These are phyloP conservation scores for Drosophila truncata DNA, from an alignment of 1,140 invertebrate genomes.

Conservation along the genomic window DNA sequence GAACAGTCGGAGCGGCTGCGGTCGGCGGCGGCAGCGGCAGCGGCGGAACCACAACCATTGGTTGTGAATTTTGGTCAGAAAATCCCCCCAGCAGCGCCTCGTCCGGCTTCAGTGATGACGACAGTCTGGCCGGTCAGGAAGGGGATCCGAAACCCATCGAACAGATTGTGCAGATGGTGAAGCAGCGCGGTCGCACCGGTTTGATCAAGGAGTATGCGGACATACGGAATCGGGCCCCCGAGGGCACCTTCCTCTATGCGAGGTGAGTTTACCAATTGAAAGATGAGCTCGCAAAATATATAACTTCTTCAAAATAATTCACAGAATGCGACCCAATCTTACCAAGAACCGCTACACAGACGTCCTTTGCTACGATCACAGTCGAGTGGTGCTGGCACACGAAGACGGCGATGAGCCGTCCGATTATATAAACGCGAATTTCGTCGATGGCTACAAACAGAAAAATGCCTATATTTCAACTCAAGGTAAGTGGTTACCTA, in stretches of 20 bases:
- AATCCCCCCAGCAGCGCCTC: constrained; percentile 92
- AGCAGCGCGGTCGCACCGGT: constrained; percentile 90
- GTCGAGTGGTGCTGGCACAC: constrained; percentile 93
- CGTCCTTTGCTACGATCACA: constrained; percentile 98
- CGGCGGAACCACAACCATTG: constrained; percentile 32
- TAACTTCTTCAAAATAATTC: constrained; percentile 1
- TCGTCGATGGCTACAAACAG: constrained; percentile 98
- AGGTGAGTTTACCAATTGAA: constrained; percentile 49
- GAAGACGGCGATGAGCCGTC: constrained; percentile 90
- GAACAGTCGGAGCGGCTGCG: constrained; percentile 55
- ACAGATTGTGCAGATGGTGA: constrained; percentile 92
- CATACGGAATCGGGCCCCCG: constrained; percentile 92
- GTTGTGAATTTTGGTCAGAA: constrained; percentile 87
- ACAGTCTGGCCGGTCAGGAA: constrained; percentile 92
- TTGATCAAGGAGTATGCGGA: constrained; percentile 93
- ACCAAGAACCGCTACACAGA: constrained; percentile 98
- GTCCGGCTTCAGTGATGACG: constrained; percentile 95
- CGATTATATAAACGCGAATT: constrained; percentile 99
- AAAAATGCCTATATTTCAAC: constrained; percentile 99
- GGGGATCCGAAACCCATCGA: constrained; percentile 88
- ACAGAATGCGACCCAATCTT: constrained; percentile 92
- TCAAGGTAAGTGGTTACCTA: constrained; percentile 90
- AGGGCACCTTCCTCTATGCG: constrained; percentile 93
- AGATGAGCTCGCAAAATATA: neutral
- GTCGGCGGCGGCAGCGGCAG: constrained; percentile 1